Conservation (phyloP, 2,113 vertebrate genomes). For the Platysteira castanea region DNA sequence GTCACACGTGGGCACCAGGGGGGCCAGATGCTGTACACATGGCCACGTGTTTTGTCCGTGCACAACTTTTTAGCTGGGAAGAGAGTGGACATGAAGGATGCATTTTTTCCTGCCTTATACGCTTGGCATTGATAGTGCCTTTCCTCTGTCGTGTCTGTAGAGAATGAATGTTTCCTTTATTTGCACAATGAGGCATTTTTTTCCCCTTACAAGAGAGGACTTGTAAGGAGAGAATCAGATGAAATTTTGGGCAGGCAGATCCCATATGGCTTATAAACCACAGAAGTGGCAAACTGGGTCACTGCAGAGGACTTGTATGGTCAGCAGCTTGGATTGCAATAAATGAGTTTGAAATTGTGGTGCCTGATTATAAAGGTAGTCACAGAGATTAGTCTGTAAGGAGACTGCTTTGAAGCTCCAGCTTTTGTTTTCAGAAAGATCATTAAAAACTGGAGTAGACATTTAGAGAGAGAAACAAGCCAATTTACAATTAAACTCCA, state of each 20-base stretch:
- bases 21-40: background rate
- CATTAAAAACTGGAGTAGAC: background rate
- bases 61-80: background rate
- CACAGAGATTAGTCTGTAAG: background rate
- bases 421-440: background rate
- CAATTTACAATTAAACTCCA: background rate
- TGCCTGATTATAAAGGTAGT: background rate
- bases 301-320: background rate
- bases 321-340: background rate
- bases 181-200: constrained; percentile 1
- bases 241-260: constrained; percentile 1
- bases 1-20: rapidly evolving
- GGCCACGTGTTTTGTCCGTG: background rate
- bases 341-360: background rate
- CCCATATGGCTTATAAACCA: background rate
- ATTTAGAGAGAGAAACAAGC: background rate
- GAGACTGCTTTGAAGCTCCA: background rate
- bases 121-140: background rate
- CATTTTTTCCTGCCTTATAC: background rate
- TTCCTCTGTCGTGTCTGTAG: background rate
- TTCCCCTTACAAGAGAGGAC: background rate
- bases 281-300: constrained; percentile 15
- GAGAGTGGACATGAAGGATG: background rate
- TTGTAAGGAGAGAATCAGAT: constrained; percentile 5
- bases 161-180: constrained; percentile 4